Conservation (phyloP, 2,797 vertebrate genomes). For the Synaphobranchus kaupii region DNA sequence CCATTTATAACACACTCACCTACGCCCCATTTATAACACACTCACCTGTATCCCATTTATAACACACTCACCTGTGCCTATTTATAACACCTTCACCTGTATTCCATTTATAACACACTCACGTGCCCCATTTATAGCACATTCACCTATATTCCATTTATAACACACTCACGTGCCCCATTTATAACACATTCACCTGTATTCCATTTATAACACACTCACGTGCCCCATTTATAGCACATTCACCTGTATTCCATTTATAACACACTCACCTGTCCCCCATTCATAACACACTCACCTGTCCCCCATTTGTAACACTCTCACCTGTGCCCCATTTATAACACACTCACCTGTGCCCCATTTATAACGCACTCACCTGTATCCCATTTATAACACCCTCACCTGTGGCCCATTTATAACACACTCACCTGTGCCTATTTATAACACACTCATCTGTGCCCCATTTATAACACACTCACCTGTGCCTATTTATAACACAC, state of each 20-base stretch:
- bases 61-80: neutral
- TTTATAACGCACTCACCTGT: neutral
- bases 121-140: neutral
- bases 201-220: no score
- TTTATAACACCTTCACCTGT: neutral
- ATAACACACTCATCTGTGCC: constrained; percentile 49
- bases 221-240: neutral
- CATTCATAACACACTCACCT: neutral
- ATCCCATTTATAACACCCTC: no score
- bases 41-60: constrained; percentile 47
- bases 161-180: neutral
- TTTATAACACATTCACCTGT: neutral
- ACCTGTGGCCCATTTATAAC: neutral
- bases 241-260: neutral
- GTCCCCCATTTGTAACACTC: neutral
- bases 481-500: neutral
- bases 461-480: neutral
- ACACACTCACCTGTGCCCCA: no score
- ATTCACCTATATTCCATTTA: neutral
- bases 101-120: no score
- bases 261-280: neutral
- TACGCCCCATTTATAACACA: neutral
- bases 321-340: neutral
- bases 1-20: neutral
- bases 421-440: neutral